phyloP scores from a whole-genome alignment of 2,113 vertebrate genomes.

The Gulo gulo region DNA sequence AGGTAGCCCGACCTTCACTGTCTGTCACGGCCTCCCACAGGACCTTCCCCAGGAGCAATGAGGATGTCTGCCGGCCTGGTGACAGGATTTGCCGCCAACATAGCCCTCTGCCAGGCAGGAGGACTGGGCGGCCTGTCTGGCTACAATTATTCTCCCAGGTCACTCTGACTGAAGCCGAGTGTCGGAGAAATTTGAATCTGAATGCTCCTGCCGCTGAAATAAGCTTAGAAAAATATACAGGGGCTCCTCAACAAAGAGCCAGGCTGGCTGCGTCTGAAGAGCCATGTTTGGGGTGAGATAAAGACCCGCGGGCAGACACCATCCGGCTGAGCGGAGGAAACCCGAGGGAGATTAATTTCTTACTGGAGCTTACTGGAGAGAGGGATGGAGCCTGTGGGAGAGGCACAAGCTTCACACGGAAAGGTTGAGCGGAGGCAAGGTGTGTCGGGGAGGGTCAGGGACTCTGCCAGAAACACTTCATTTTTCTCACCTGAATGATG shows the following conservation, averaged over 20 bases:
- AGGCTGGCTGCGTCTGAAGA: slow-evolving; percentile 9
- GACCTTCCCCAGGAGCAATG: neutral
- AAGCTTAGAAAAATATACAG: slow-evolving; percentile 36
- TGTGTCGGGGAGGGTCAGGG: neutral
- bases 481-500: neutral
- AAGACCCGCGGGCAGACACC: slow-evolving; percentile 30
- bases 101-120: neutral
- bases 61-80: neutral
- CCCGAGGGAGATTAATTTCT: neutral
- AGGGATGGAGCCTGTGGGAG: neutral
- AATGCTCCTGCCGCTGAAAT: slow-evolving; percentile 59
- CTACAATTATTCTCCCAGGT: slow-evolving; percentile 42
- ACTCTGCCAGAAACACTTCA: neutral
- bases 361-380: neutral
- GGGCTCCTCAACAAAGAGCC: slow-evolving; percentile 10
- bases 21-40: neutral
- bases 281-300: neutral
- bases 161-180: slow-evolving; percentile 55
- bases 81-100: slow-evolving; percentile 38
- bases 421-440: neutral
- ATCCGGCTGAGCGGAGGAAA: neutral
- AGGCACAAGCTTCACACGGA: neutral
- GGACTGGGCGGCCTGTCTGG: neutral
- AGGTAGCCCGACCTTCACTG: neutral
- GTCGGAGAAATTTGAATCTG: slow-evolving; percentile 69